Evolutionary conservation across 1,140 invertebrate species (phyloP), one percentile per base, ranked within the genome.

Genomic region (Portunus trituberculatus): DNA sequence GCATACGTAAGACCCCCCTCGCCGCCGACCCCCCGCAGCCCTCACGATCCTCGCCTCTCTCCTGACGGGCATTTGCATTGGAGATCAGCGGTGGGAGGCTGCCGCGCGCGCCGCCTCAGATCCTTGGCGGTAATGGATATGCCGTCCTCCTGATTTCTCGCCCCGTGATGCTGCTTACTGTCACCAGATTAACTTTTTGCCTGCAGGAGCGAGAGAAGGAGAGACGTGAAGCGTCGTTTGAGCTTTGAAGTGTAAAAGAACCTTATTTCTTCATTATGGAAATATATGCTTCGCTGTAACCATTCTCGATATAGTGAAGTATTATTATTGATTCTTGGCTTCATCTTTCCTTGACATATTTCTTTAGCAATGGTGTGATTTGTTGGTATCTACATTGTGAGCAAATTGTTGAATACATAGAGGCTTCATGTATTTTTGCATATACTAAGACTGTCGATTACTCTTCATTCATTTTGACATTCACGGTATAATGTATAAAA

Each of bases 21-120:
- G 16, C 87, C 31, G 4, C 88, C 39, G 14, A 0, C 31, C n/a
- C 88, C 31, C 88, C 14, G 25, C 88, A 48, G 39, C 88, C 88
- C n/a, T 46, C 39, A 46, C 88, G 31, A 46, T 39, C 88, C 48
- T 39, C 90, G 28, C 28, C 12, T 39, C 46, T 31, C 90, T 91
- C 90, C 90, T 91, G 90, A 91, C 48, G 90, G 90, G 90, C 46
- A 91, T 91, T 91, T 91, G 90, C 90, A 91, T 91, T 91, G 48
- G 90, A 91, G 90, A 91, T 91, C 90, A 91, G 90, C 32, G 16
- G 87, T 39, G 31, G 90, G 86, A 46, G 31, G n/a, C 59, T 46
- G 39, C 46, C 45, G 39, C 45, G 87, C 45, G 87, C 87, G 25
- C 87, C 87, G 87, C 87, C 39, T 46, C n/a, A 48, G 87, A 46